Evolutionary conservation across 2,888 invertebrate species (phyloP).

Genomic region (Scaptomyza tumidula): DNA sequence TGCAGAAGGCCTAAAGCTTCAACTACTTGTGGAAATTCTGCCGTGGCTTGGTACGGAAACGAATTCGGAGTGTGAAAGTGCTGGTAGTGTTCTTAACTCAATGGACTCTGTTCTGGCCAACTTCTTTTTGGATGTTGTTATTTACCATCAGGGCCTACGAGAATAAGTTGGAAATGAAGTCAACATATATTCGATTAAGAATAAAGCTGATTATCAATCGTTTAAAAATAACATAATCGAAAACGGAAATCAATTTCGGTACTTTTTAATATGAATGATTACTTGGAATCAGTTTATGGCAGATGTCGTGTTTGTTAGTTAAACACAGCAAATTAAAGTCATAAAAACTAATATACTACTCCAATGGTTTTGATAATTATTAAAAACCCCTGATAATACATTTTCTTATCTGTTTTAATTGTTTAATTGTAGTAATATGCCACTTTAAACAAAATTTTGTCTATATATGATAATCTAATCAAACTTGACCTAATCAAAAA

Average conservation of each 20-base stretch:
- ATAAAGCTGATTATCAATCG: not conserved
- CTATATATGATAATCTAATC: no score
- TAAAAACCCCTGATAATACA: no score
- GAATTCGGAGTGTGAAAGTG: slow-evolving; percentile 1
- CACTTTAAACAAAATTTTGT: no score
- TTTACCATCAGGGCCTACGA: slow-evolving; percentile 32
- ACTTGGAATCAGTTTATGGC: no score
- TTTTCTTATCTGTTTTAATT: no score
- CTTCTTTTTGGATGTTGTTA: slow-evolving; percentile 41
- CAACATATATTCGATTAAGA: not conserved
- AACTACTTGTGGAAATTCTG: slow-evolving; percentile 86
- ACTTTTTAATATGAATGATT: not conserved
- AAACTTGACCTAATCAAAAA: no score
- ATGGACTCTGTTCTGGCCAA: slow-evolving; percentile 16
- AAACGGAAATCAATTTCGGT: not conserved
- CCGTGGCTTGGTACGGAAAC: slow-evolving; percentile 65
- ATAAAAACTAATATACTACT: no score
- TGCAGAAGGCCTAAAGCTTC: slow-evolving; percentile 86
- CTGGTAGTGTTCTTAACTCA: not conserved
- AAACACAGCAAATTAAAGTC: no score
- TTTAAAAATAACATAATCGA: not conserved
- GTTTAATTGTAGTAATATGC: no score
- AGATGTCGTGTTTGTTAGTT: no score
- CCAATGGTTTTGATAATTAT: no score
- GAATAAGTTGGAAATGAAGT: not conserved